Evolutionary conservation across 2,113 vertebrate species (phyloP), one percentile per base, ranked within the genome.

Genomic region (Epinephelus lanceolatus): DNA sequence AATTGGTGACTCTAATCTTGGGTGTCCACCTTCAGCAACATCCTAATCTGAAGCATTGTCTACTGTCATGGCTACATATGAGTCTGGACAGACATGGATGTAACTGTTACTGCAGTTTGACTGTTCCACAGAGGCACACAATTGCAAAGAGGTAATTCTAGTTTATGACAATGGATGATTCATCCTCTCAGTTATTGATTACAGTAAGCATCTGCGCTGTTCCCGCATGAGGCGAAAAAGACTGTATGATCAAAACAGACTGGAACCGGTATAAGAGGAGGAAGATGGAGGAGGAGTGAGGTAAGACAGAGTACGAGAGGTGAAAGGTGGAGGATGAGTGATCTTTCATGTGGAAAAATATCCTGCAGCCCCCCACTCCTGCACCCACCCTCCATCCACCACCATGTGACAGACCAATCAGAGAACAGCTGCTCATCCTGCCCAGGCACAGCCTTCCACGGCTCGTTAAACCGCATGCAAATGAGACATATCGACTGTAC

Each of bases 391-490:
- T 30, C 14, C 15, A 57, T 27, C 30, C 63, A 63, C 68, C 56
- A 45, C 42, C 78, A 88, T 68, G 78, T 69, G 78, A 79, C 55
- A 52, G 63, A 80, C 89, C 88, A 92, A 85, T 89, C 70, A 83
- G 75, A 76, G 27, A 80, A 57, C 88, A 89, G 87, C 85, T 91
- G 89, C 88, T 91, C 85, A 62, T 81, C 83, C 76, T 87, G 78
- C 57, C 83, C 75, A 37, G 81, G 77, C 82, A 89, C 37, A 65
- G 71, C 81, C 21, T 14, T 76, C 68, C 80, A 56, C 1, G 65
- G 71, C 75, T 86, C 83, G 12, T 91, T 88, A 74, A 74, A 78
- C 84, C 69, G 61, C 68, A 76, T 80, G 85, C 78, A 90, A 87
- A 91, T 89, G 62, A 87, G 77, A 51, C 55, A 0, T 10, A 61